Base-by-base conservation (phyloP, 2,113 vertebrate genomes). In the Siniperca chuatsi region DNA sequence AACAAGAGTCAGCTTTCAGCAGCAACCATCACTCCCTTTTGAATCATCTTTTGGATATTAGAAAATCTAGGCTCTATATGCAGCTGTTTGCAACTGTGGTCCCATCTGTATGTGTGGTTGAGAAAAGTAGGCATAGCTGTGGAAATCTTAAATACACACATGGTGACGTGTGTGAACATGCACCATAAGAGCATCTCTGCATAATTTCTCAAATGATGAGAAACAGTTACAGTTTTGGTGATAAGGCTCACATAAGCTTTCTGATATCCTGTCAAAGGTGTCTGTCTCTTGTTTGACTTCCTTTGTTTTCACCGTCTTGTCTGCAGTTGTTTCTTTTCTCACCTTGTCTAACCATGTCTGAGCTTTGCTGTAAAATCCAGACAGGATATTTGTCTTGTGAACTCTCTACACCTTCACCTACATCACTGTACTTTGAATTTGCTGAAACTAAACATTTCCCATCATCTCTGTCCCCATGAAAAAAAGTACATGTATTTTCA, bases 1-100 rank as follows among this genome's bases (percentile, higher is more conserved):
- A 71, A 78, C 13, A 71, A 52, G 77, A 79, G 78, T 93, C 86
- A 33, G 23, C 79, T 95, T 91, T 91, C 92, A 90, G 69, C 29
- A 60, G 18, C 11, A 68, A 48, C 18, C 44, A 23, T 55, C 13
- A 8, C 3, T 48, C 1, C 3, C 3, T 0, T 0, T 52, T 35
- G 8, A 75, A 33, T 55, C 10, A 13, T 54, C n/a, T 54, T 79
- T 55, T 64, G 16, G 46, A 58, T 25, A 46, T 42, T 57, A 9
- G 21, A 55, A 54, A 67, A 65, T 21, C 1, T 6, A 0, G 0
- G 44, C 25, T 57, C 0, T 7, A 11, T 18, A 64, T 75, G 44
- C 50, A 7, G 3, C 6, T 21, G 4, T 42, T 4, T 60, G 1
- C 25, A 72, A 23, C 18, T 48, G n/a, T 54, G 37, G 62, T 67